Evolutionary conservation across 2,888 invertebrate genomes (phyloP), one percentile per base, ranked within the genome.

Genomic region (Nysson spinosus): DNA sequence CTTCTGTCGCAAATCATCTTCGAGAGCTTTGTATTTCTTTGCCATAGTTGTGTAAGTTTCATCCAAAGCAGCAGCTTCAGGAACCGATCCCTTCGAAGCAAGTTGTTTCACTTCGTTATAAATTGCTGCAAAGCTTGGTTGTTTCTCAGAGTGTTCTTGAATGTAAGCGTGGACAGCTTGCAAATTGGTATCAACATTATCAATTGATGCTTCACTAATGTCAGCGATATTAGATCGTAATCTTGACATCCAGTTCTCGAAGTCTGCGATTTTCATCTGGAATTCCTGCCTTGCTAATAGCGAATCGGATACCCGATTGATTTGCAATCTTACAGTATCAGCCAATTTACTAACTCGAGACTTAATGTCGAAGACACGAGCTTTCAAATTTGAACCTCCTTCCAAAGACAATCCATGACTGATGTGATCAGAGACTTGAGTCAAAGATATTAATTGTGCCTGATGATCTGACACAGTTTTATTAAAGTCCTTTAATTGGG

Each of bases 381-480:
- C 90, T 86, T 95, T 95, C 0, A 96, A 85, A 6, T 91, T 86
- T 1, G 89, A 89, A 0, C 93, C 93, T 3, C 95, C 95, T 85
- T 96, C 96, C 0, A 95, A 91, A 30, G 94, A 92, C 44, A 96
- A 88, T 68, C 91, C 91, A 76, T 95, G 92, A 60, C 93, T 92
- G 16, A 96, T 93, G 55, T 92, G 92, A 83, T 96, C 96, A 68
- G 93, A 93, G 39, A 91, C 91, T 85, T 96, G 95, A 0, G 94
- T 94, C 35, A 96, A 85, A 0, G 92, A 90, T 32, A 95, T 93
- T 37, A 96, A 88, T 84, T 95, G 94, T 0, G 94, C 93, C 87
- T 95, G 95, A 77, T 96, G 95, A 81, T 94, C 94, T 0, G 94
- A 93, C 70, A 97, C 92, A 83, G 96, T 95, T 79, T 95, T 95